phyloP scores from a whole-genome alignment of 2,888 invertebrate genomes.

The Sicus ferrugineus region DNA sequence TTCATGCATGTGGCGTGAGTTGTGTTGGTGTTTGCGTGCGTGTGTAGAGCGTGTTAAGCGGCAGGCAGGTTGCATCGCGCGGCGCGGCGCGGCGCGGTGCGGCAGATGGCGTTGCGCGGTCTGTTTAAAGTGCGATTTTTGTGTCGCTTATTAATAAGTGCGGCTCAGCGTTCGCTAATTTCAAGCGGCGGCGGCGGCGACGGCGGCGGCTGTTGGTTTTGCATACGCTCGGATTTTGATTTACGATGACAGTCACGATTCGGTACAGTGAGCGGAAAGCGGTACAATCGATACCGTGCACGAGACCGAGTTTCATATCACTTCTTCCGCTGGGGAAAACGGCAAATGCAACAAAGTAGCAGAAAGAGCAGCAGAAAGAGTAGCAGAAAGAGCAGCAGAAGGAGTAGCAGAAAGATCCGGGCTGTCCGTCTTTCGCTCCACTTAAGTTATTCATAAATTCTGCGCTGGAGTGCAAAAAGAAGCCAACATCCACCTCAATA shows the following conservation, averaged over 20 bases:
- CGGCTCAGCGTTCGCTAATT: not conserved
- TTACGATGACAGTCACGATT: not conserved
- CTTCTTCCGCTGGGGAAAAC: not conserved
- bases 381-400: not conserved
- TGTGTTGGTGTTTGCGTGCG: not conserved
- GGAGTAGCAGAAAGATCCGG: no score
- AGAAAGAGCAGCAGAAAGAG: no score
- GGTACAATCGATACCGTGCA: not conserved
- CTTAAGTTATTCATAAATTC: not conserved
- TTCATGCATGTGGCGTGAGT: not conserved
- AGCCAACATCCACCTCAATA: no score
- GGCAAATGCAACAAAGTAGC: not conserved
- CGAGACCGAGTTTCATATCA: no score
- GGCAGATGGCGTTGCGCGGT: not conserved
- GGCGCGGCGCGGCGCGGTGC: no score
- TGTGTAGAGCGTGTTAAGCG: not conserved
- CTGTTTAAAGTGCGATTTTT: not conserved
- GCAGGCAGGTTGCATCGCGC: not conserved
- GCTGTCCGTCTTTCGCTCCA: no score
- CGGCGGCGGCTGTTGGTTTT: not conserved
- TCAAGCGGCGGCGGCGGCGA: not conserved
- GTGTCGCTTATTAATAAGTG: not conserved
- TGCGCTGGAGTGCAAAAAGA: no score
- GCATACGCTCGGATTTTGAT: constrained; percentile 8
- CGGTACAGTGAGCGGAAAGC: not conserved